Conservation (phyloP, 2,113 vertebrate species). For the Hemicordylus capensis region DNA sequence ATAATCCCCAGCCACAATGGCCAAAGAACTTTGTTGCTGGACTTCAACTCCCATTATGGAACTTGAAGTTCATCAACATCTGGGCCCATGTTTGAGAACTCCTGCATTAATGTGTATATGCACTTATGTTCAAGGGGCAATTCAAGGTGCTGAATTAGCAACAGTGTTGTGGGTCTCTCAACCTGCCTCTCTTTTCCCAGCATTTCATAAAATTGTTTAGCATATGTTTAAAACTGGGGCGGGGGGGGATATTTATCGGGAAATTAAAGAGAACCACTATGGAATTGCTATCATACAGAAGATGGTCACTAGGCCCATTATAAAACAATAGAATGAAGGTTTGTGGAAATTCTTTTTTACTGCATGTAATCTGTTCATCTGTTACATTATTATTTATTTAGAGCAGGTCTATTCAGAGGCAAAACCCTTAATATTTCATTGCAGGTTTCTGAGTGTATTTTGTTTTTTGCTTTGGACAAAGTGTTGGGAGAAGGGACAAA, state of each 20-base stretch:
- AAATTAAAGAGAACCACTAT: slow-evolving; percentile 58
- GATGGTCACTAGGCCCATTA: slow-evolving; percentile 22
- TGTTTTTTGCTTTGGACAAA: slow-evolving; percentile 29
- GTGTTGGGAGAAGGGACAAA: slow-evolving; percentile 1
- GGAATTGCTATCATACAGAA: slow-evolving; percentile 51
- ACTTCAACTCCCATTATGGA: no score
- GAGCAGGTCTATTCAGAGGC: slow-evolving; percentile 34
- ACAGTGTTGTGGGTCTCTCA: slow-evolving; percentile 14
- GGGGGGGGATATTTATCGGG: slow-evolving; percentile 28
- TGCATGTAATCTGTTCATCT: slow-evolving; percentile 47
- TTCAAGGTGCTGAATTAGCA: slow-evolving; percentile 50
- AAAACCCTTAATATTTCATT: slow-evolving; percentile 36
- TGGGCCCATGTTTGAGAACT: no score
- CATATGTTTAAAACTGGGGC: background rate
- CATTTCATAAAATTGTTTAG: slow-evolving; percentile 30
- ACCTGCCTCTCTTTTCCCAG: slow-evolving; percentile 10
- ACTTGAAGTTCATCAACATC: no score
- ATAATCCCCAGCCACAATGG: no score
- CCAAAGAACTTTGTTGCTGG: no score
- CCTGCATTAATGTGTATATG: slow-evolving; percentile 63
- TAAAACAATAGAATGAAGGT: slow-evolving; percentile 21
- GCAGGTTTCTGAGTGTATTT: background rate
- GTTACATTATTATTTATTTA: slow-evolving; percentile 66
- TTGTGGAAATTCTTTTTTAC: slow-evolving; percentile 50
- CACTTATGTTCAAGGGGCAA: slow-evolving; percentile 54